A percentile compares a stretch with the other conserved stretches of the same genome.
phyloP scores from a whole-genome alignment of 35 echinoderm and acorn worm species.

The Anneissia japonica region DNA sequence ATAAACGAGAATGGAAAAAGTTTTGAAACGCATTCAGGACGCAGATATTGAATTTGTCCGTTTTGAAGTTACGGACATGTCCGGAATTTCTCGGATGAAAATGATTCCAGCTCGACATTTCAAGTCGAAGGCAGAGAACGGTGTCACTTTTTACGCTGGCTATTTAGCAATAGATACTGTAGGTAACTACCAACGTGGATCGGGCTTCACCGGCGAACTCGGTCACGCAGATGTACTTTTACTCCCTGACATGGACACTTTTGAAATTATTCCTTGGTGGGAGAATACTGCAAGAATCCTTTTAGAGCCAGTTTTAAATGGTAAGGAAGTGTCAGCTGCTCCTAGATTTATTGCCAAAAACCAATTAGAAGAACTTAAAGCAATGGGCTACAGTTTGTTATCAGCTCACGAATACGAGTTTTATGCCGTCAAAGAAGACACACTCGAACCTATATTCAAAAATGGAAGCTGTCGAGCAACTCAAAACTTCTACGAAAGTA shows the following conservation, averaged over 20 bases:
- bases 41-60: slow-evolving; percentile 61
- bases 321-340: slow-evolving; percentile 13
- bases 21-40: slow-evolving; percentile 24
- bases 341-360: slow-evolving; percentile 47
- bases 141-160: slow-evolving; percentile 54
- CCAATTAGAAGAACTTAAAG: slow-evolving; percentile 40
- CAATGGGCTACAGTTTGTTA: slow-evolving; percentile 41
- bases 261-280: slow-evolving; percentile 60
- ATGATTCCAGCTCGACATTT: slow-evolving; percentile 74
- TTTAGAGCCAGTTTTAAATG: slow-evolving; percentile 15
- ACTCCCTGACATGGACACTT: slow-evolving; percentile 69
- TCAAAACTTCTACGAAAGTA: slow-evolving; percentile 14
- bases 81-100: slow-evolving; percentile 73
- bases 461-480: slow-evolving; percentile 26
- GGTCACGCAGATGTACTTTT: slow-evolving; percentile 47
- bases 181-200: slow-evolving; percentile 32
- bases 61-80: slow-evolving; percentile 74
- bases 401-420: slow-evolving; percentile 71
- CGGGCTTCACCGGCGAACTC: slow-evolving; percentile 41
- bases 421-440: slow-evolving; percentile 28
- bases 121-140: slow-evolving; percentile 15
- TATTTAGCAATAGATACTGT: slow-evolving; percentile 43
- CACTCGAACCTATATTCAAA: slow-evolving; percentile 12
- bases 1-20: slow-evolving; percentile 30
- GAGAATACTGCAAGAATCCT: slow-evolving; percentile 58